Evolutionary conservation across 2,797 vertebrate species (phyloP).

Genomic region (Saxicola maurus): DNA sequence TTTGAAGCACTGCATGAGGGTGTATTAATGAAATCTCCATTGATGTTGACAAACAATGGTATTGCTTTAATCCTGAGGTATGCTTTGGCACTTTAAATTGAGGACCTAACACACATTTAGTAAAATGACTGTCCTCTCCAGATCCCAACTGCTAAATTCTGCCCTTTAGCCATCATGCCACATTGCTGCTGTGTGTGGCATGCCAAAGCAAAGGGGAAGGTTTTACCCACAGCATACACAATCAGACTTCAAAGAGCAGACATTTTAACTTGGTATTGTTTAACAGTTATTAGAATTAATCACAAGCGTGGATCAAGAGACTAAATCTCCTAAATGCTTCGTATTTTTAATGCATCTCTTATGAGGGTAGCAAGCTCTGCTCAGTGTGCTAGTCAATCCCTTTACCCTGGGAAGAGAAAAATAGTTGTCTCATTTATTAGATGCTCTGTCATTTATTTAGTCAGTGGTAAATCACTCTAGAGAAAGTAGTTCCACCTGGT

Average conservation of each 20-base stretch:
- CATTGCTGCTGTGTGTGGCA: neutral
- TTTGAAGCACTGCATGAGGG: neutral
- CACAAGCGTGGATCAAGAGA: neutral
- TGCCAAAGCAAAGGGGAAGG: neutral
- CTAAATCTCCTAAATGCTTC: neutral
- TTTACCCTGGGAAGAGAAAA: neutral
- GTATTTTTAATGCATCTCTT: neutral
- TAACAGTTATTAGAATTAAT: neutral
- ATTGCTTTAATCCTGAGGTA: neutral
- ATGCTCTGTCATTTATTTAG: neutral
- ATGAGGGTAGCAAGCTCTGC: neutral
- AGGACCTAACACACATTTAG: neutral
- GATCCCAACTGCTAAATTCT: neutral
- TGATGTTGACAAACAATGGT: neutral
- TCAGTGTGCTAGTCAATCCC: neutral
- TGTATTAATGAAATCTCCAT: neutral
- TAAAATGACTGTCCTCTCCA: neutral
- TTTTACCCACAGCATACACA: neutral
- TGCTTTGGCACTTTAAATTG: neutral
- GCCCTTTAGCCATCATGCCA: neutral
- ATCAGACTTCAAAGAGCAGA: neutral
- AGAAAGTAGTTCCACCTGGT: neutral
- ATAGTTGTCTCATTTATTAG: neutral
- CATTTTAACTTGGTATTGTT: neutral
- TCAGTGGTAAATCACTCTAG: neutral